Base-by-base conservation (phyloP, 2,113 vertebrate species). In the Emydocephalus ijimae region DNA sequence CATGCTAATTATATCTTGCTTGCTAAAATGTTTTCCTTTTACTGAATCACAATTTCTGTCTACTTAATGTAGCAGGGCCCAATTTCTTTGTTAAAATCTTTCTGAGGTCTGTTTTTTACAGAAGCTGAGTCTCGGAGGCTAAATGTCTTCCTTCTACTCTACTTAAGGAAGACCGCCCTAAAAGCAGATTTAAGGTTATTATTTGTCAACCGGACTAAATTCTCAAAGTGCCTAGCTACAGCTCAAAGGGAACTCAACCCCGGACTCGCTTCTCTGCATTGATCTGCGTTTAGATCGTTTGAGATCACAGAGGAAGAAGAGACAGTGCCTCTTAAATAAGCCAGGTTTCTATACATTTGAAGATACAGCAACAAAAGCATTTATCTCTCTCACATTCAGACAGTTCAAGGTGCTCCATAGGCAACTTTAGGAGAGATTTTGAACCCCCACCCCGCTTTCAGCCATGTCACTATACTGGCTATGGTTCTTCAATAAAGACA, bases 11-110 rank as follows among this genome's bases (percentile, higher is more conserved):
- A 95, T 90, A 94, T 92, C 93, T 95, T 95, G 94, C 91, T 96
- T 94, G 94, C 96, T 52, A 95, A 94, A 95, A 90, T 85, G 95
- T 95, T 95, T 96, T 96, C 93, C 95, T 95, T 94, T 94, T 91
- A 74, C 91, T 94, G 1, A 1, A 0, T 18, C 64, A 74, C 93
- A 0, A 15, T 64, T 85, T 93, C 89, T n/a, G 89, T 93, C 95
- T 92, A 15, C 93, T 92, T 91, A 88, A 92, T 15, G 3, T 23
- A 92, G n/a, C 18, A 54, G 7, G 4, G 18, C 34, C 26, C 55
- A n/a, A 3, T 93, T 18, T 88, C 93, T 92, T 96, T 94, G 93
- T 93, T 95, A 69, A 94, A 95, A 95, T 94, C 92, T 81, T 69
- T 87, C 14, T 54, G 59, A 93, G 20, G 15, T 54, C 52, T 29